A percentile compares a stretch with the other conserved stretches of the same genome.
phyloP scores from a whole-genome alignment of 2,797 vertebrate genomes.

The Pangasius mekongensis region DNA sequence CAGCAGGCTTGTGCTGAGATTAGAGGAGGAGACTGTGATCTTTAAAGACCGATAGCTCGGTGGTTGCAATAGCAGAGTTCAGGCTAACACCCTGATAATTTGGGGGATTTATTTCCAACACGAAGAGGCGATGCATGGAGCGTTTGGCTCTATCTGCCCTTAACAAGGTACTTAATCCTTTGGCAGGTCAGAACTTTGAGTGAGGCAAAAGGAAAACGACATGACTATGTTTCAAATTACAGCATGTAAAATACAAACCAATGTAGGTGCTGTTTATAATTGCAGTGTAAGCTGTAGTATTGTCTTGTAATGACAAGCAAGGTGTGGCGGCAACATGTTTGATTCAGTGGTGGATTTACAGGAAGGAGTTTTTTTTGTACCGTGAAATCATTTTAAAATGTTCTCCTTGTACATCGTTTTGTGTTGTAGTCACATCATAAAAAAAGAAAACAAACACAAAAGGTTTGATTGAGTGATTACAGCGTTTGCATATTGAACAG shows the following conservation, averaged over 20 bases:
- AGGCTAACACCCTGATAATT: not conserved
- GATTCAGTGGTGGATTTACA: not conserved
- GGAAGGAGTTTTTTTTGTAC: not conserved
- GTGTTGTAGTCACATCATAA: not conserved
- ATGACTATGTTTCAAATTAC: not conserved
- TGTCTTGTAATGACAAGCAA: not conserved
- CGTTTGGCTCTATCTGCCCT: not conserved
- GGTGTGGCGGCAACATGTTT: not conserved
- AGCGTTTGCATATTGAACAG: conserved; percentile 2
- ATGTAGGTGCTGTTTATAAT: not conserved
- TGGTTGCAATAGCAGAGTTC: not conserved
- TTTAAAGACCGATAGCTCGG: not conserved
- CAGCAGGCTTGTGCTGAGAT: conserved; percentile 12
- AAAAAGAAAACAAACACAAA: not conserved
- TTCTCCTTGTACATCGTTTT: not conserved
- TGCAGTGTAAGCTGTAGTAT: not conserved
- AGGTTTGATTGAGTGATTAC: conserved; percentile 24
- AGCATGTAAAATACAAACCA: not conserved
- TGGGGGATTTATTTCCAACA: not conserved
- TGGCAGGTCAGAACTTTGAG: not conserved
- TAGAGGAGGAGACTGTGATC: conserved; percentile 19
- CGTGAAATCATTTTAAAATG: not conserved
- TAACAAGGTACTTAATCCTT: not conserved
- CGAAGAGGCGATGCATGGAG: not conserved
- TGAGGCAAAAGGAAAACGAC: not conserved